Evolutionary conservation across 2,888 invertebrate species (phyloP), one percentile per base, ranked within the genome.

Genomic region (Xestobium rufovillosum): DNA sequence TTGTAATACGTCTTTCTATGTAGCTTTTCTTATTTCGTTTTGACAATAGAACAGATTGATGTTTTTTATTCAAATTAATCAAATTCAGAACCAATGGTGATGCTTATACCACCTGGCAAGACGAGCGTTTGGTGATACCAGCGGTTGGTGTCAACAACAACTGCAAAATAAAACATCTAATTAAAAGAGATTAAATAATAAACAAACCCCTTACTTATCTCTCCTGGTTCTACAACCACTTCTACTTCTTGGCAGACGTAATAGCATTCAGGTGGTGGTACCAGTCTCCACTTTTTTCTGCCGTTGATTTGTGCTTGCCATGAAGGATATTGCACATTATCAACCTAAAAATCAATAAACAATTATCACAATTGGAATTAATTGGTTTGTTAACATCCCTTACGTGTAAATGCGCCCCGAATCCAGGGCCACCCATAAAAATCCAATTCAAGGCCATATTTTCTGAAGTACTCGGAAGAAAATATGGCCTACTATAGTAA

Each of bases 271-370:
- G 89, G 85, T 1, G 95, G 94, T 4, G 96, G 94, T 48, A 89
- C 83, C 42, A 96, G 69, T 37, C 77, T 73, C 96, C 96, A 96
- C 43, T 73, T 70, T 65, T 97, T 97, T 50, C 70, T 76, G 1
- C 96, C 95, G 34, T 77, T 76, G 31, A 96, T 72, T 69, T 96
- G 96, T 0, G 95, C 95, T 67, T 97, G 96, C 96, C 96, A 96
- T 2, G 95, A 96, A 37, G 94, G 88, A 65, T 88, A 78, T 33
- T 79, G 76, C 32, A 96, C 96, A 43, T 92, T 87, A 66, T 96
- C 96, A 48, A 96, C 83, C 94, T 95, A 55, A 55, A 53, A 43
- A 41, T 31, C 23, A 35, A 17, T 33, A 11, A 6, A 29, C 13
- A 36, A 25, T 11, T 4, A 34, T 26, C 29, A 66, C 78, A n/a